Base-by-base conservation (phyloP, 2,797 vertebrate species). In the Manis pentadactyla region DNA sequence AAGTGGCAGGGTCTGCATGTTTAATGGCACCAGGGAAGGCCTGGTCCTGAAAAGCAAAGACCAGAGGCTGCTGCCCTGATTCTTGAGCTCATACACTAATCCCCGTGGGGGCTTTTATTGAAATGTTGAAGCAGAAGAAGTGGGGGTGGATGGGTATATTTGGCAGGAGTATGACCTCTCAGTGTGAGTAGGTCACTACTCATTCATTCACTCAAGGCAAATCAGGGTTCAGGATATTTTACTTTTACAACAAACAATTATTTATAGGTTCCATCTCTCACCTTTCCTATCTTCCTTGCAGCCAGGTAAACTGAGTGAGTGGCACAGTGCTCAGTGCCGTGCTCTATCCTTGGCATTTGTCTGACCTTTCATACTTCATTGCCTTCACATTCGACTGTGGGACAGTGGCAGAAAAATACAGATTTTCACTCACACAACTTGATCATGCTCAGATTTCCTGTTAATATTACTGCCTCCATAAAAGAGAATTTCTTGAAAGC, bases 281-380 rank as follows among this genome's bases (percentile, higher is more conserved):
- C 29, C 63, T 83, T 25, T 55, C 7, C 0, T 11, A 66, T 46
- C 51, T 77, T 74, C 73, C 37, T 68, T 81, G 34, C 31, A 69
- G 51, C 73, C 31, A 27, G 42, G 25, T 68, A 51, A 83, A 77
- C 8, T 42, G 51, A 74, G 21, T 46, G 27, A 17, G 21, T 64
- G 78, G 17, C 82, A 74, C 2, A 1, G 29, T 81, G 11, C 0
- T 4, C 27, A 27, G 29, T 1, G 0, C 2, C 42, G 37, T 1
- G 29, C 23, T 31, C 5, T 0, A 3, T 8, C 10, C 3, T 27
- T 13, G 1, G 29, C 37, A 29, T 51, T 59, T 53, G 31, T 82
- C 81, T 71, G 68, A 21, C 57, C 78, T 57, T 42, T 55, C 34
- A 1, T 37, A 49, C 1, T 6, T 84, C 69, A 37, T 5, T n/a